These are phyloP conservation scores for Ichneumon xanthorius DNA, from an alignment of 2,888 invertebrate genomes.

Conservation along the genomic window DNA sequence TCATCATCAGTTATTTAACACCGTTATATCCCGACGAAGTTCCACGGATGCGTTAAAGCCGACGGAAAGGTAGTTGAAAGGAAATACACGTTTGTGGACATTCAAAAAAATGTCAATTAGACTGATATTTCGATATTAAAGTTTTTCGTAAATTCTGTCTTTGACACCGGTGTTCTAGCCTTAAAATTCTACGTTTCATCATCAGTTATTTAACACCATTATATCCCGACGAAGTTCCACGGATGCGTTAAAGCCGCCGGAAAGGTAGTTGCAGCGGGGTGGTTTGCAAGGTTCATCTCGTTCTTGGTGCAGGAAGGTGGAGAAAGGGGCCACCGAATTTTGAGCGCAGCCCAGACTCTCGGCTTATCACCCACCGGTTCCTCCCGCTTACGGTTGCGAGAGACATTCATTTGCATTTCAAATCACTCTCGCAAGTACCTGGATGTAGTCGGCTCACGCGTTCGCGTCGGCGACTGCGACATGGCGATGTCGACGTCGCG, in stretches of 20 bases:
- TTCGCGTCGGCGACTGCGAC: slow-evolving; percentile 49
- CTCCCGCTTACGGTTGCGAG: slow-evolving; percentile 66
- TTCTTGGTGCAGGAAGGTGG: slow-evolving; percentile 29
- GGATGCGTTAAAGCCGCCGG: no score
- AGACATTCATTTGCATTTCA: slow-evolving; percentile 81
- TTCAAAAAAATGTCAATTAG: no score
- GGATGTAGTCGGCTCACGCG: slow-evolving; percentile 61
- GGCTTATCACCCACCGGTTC: slow-evolving; percentile 55
- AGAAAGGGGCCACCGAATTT: slow-evolving; percentile 26
- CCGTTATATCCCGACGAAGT: not conserved
- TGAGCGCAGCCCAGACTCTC: slow-evolving; percentile 37
- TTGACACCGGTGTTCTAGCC: no score
- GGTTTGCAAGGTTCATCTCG: slow-evolving; percentile 36
- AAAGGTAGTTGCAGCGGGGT: slow-evolving; percentile 41
- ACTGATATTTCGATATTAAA: no score
- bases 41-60: slow-evolving; percentile 35
- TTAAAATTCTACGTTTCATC: no score
- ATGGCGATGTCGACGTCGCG: slow-evolving; percentile 45
- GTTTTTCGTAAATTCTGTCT: no score
- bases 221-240: no score
- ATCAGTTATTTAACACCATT: no score
- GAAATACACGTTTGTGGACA: no score
- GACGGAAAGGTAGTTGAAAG: no score
- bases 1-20: not conserved
- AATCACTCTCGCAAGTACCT: slow-evolving; percentile 71